Evolutionary conservation across 2,113 vertebrate species (phyloP).

Genomic region (Hyaena hyaena): DNA sequence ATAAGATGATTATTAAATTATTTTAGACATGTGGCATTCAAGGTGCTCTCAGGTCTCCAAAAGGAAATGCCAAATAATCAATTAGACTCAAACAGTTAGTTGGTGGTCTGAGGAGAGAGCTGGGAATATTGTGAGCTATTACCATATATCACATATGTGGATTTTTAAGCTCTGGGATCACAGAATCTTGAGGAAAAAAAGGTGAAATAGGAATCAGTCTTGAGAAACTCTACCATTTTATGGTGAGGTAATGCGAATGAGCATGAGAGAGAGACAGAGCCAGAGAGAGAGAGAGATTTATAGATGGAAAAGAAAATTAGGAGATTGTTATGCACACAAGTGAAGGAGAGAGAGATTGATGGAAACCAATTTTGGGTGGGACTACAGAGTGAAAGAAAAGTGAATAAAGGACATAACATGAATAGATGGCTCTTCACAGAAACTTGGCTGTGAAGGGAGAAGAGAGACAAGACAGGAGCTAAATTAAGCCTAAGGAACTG

Average conservation of each 20-base stretch:
- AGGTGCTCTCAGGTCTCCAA: not conserved
- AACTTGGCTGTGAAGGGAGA: not conserved
- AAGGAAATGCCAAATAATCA: not conserved
- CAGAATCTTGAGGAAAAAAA: not conserved
- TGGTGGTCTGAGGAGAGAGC: not conserved
- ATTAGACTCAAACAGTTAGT: not conserved
- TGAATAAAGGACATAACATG: not conserved
- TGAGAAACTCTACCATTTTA: not conserved
- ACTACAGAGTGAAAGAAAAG: not conserved
- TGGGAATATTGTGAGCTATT: not conserved
- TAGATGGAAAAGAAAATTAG: not conserved
- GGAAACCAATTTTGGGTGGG: not conserved
- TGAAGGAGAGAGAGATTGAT: not conserved
- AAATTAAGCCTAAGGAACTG: not conserved
- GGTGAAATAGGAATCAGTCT: not conserved
- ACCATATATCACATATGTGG: not conserved
- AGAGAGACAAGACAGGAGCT: not conserved
- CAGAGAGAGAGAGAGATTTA: not conserved
- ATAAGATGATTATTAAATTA: not conserved
- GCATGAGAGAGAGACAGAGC: too few species aligned
- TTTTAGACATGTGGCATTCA: not conserved
- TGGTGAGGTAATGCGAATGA: not conserved
- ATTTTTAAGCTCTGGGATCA: not conserved
- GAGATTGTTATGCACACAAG: not conserved
- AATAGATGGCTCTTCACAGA: not conserved